phyloP scores from a whole-genome alignment of 2,888 invertebrate genomes.

The Ecliptopera silaceata region DNA sequence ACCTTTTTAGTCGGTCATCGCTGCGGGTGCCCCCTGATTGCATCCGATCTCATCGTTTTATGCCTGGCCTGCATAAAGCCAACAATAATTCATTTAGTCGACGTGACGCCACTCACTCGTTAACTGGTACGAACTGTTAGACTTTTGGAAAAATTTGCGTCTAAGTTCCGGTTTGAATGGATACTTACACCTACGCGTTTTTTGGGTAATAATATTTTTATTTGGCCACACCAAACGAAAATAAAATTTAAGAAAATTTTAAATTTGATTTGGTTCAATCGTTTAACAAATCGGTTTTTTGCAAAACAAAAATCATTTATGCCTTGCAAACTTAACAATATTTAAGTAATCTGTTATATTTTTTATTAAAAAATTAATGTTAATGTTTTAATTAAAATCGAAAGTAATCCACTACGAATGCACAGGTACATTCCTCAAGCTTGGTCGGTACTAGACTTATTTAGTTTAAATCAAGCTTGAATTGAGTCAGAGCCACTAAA shows the following conservation, averaged over 20 bases:
- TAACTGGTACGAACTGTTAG: conserved; percentile 68
- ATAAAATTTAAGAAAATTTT: neutral
- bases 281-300: neutral
- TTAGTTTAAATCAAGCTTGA: conserved; percentile 55
- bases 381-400: neutral
- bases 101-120: conserved; percentile 82
- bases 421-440: neutral
- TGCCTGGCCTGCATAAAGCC: conserved; percentile 80
- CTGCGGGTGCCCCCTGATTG: conserved; percentile 81
- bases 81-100: conserved; percentile 83
- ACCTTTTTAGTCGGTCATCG: conserved; percentile 77
- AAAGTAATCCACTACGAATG: neutral
- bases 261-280: too few relatives aligned
- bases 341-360: too few relatives aligned
- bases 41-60: conserved; percentile 82
- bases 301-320: too few relatives aligned
- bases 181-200: conserved; percentile 30
- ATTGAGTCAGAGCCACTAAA: conserved; percentile 54
- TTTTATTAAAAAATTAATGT: too few relatives aligned
- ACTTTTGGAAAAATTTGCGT: conserved; percentile 48
- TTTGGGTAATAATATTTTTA: conserved; percentile 9
- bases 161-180: conserved; percentile 45
- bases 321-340: too few relatives aligned
- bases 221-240: too few relatives aligned
- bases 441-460: conserved; percentile 43